Percentiles rank a stretch among this genome's conserved stretches.
Evolutionary conservation across 2,797 vertebrate genomes (phyloP).

Genomic region (Gymnoscopelus braueri): DNA sequence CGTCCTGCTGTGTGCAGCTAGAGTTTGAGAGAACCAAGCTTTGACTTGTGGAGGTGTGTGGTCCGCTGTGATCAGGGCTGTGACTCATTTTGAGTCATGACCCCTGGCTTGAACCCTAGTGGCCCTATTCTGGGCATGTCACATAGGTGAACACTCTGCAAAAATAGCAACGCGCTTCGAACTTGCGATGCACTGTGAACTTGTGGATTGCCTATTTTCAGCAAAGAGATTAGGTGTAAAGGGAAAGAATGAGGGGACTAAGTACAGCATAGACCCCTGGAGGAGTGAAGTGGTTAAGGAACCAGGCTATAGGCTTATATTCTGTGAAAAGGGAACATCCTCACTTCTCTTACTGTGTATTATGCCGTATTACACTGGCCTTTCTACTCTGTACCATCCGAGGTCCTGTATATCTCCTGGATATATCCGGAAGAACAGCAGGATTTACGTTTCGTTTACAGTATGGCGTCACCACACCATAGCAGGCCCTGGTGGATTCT

Average conservation of each 20-base stretch:
- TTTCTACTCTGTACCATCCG: constrained; percentile 3
- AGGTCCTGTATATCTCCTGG: constrained; percentile 16
- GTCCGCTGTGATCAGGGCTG: not conserved
- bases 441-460: too few relatives aligned
- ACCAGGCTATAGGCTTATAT: constrained; percentile 4
- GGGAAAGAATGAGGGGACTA: not conserved
- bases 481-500: too few relatives aligned
- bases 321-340: constrained; percentile 16
- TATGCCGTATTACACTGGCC: not conserved
- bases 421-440: too few relatives aligned
- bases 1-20: constrained; percentile 23
- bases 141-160: too few relatives aligned
- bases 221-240: too few relatives aligned
- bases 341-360: constrained; percentile 6
- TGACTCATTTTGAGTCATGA: constrained; percentile 24
- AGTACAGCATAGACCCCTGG: too few relatives aligned
- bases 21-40: constrained; percentile 26
- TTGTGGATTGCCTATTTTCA: too few relatives aligned
- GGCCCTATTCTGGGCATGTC: too few relatives aligned
- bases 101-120: not conserved
- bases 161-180: too few relatives aligned
- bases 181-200: too few relatives aligned
- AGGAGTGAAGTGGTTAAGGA: too few relatives aligned
- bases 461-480: too few relatives aligned
- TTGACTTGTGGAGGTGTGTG: not conserved